Base-by-base conservation (phyloP, 2,113 vertebrate species). In the Lontra canadensis region DNA sequence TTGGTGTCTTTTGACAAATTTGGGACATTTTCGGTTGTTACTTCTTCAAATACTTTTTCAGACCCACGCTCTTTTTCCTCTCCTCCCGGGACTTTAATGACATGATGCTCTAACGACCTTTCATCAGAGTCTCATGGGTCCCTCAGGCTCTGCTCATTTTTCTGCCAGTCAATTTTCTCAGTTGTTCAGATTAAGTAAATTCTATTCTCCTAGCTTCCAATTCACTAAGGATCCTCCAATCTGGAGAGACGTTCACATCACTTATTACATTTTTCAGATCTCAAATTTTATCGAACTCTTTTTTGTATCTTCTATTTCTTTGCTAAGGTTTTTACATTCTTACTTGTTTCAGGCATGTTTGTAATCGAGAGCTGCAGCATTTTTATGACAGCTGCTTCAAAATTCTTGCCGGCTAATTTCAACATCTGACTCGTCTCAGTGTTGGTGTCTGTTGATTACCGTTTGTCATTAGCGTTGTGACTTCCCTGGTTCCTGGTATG, bases 21-120 rank as follows among this genome's bases (percentile, higher is more conserved):
- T 65, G 42, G 39, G 94, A 89, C 82, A 3, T 49, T 36, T 84
- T 81, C 52, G 74, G 76, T 39, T 23, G 52, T 85, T 90, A 49
- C 44, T 91, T 95, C 78, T 91, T 79, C 55, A 21, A 94, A 63
- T 90, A 61, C 55, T 47, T 94, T 90, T 85, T 91, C 65, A 52
- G 34, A 63, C 14, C 4, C 29, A 15, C 11, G 42, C 7, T 34
- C 31, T 79, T 86, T 83, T 76, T 31, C n/a, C 49, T 74, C 52
- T 61, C 34, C 55, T 94, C 11, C 21, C 52, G 69, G 39, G 65
- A 88, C 26, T 88, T 83, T 42, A 94, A 82, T 78, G 25, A 39
- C 88, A 95, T 74, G 49, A 63, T 63, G 81, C 29, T 85, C 71
- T 84, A 92, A 61, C 92, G 39, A 87, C 86, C 36, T 78, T 92